Evolutionary conservation across 2,113 vertebrate genomes (phyloP).

Genomic region (Halcyon malimbica): DNA sequence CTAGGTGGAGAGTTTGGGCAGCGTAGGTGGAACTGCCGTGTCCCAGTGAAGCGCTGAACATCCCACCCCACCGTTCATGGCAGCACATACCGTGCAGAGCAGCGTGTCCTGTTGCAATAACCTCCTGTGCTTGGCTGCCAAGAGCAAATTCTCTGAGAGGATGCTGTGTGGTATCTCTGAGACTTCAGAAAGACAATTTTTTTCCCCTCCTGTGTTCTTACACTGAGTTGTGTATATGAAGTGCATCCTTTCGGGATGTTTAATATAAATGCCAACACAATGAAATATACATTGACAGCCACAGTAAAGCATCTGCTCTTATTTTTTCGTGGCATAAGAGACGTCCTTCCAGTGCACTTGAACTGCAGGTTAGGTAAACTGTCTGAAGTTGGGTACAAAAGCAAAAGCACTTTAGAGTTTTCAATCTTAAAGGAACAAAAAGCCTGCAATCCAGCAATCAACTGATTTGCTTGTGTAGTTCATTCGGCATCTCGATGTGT

Average conservation of each 20-base stretch:
- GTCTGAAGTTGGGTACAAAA: conserved; percentile 6
- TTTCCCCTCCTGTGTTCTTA: neutral
- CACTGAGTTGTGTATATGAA: neutral
- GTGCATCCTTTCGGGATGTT: neutral
- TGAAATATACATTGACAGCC: neutral
- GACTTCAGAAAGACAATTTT: neutral
- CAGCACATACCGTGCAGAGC: neutral
- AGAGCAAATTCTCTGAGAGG: neutral
- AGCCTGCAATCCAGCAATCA: neutral
- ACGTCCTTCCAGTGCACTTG: conserved; percentile 4
- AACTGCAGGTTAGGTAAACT: neutral
- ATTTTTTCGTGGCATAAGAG: neutral
- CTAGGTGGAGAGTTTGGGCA: neutral
- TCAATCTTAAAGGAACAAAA: neutral
- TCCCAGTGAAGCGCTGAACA: neutral
- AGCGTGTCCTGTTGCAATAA: neutral
- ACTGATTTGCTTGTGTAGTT: neutral
- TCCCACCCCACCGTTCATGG: neutral
- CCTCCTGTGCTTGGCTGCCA: neutral
- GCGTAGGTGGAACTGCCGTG: neutral
- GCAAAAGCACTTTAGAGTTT: neutral
- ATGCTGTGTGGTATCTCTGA: neutral
- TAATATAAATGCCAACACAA: neutral
- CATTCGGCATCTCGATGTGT: neutral
- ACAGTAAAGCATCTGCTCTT: neutral